Evolutionary conservation across 2,888 invertebrate genomes (phyloP).

Genomic region (Autographa gamma): DNA sequence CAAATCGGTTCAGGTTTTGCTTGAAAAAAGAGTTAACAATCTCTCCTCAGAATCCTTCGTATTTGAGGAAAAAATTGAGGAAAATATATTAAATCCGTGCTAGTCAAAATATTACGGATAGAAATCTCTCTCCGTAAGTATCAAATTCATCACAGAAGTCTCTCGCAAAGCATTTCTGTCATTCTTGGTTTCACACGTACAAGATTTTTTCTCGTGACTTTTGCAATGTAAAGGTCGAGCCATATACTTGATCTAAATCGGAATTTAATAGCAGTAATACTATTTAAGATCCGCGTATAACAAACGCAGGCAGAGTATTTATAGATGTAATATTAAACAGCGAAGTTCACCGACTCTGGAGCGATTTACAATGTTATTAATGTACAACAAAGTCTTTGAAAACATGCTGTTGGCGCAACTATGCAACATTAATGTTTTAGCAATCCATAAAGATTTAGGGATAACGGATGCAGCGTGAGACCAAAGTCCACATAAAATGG

Average conservation of each 20-base stretch:
- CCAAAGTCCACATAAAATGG: background rate
- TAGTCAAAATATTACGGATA: no score
- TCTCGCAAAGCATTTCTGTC: no score
- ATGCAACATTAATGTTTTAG: background rate
- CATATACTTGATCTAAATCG: background rate
- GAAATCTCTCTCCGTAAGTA: no score
- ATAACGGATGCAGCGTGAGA: background rate
- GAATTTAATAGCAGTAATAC: background rate
- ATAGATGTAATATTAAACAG: background rate
- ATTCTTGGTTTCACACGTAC: no score
- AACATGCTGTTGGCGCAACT: background rate
- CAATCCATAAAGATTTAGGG: background rate
- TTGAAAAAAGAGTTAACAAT: no score
- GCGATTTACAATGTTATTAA: background rate
- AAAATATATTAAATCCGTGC: no score
- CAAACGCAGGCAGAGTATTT: background rate
- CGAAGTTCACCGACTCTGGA: background rate
- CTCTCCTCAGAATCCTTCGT: no score
- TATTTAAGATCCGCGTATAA: background rate
- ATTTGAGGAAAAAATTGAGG: no score
- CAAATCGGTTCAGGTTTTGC: no score
- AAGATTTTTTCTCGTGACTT: no score
- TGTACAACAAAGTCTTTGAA: conserved; percentile 1
- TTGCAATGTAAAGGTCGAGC: no score
- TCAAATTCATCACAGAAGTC: no score